Evolutionary conservation across 2,797 vertebrate species (phyloP).

Genomic region (Mormyrops boulengeri): DNA sequence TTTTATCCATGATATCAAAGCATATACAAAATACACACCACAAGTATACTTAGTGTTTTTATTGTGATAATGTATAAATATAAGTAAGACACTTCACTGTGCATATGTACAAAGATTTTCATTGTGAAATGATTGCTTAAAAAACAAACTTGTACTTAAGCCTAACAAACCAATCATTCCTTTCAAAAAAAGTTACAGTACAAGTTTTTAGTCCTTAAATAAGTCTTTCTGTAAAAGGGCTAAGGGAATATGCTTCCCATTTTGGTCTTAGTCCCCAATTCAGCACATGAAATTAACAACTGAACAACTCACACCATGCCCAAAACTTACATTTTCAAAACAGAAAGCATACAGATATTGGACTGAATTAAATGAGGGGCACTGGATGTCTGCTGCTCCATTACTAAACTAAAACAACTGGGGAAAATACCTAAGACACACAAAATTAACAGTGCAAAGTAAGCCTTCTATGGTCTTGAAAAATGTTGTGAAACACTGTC

Average conservation of each 20-base stretch:
- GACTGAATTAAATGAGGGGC: neutral
- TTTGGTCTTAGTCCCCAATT: conserved; percentile 38
- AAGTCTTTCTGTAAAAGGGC: conserved; percentile 42
- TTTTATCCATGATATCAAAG: neutral
- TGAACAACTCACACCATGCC: conserved; percentile 34
- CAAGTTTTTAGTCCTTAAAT: conserved; percentile 44
- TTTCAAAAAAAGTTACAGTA: conserved; percentile 44
- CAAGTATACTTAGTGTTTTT: conserved; percentile 51
- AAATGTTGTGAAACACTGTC: conserved; percentile 41
- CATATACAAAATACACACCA: neutral
- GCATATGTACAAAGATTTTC: conserved; percentile 58
- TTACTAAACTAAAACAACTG: conserved; percentile 29
- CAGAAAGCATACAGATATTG: neutral
- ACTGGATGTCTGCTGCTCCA: conserved; percentile 30
- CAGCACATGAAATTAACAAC: conserved; percentile 42
- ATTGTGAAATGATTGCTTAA: conserved; percentile 48
- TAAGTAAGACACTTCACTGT: conserved; percentile 67
- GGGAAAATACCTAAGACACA: neutral
- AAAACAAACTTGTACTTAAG: conserved; percentile 45
- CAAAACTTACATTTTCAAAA: conserved; percentile 29
- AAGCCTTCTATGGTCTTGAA: neutral
- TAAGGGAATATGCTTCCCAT: conserved; percentile 48
- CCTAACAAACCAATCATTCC: conserved; percentile 49
- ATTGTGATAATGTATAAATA: conserved; percentile 67
- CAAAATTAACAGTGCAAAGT: neutral